Evolutionary conservation across 2,888 invertebrate genomes (phyloP), one percentile per base, ranked within the genome.

Genomic region (Agonopterix arenella): DNA sequence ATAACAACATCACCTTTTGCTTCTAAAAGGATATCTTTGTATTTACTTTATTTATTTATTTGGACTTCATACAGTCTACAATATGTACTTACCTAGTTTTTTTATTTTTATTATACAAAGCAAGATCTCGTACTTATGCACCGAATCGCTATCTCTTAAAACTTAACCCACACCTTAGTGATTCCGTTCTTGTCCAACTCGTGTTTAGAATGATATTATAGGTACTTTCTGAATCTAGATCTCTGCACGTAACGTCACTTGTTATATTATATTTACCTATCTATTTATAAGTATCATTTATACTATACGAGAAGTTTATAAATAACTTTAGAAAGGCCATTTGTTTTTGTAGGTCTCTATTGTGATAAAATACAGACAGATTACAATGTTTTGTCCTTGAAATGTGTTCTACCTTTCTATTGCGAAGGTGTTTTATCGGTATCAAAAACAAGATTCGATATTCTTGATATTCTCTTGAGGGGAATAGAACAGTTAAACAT

Each of bases 141-240:
- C n/a, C 4, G 10, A 40, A 40, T 10, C 40, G 40, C 40, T 40
- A 40, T 40, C 28, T 40, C 40, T 40, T 9, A 40, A 0, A n/a
- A 40, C 40, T 40, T 40, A n/a, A 50, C 73, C 73, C 70, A 50
- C 57, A 36, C 62, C 69, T 67, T 62, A 72, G 64, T 78, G 80
- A 80, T 77, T 82, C 78, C 76, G 80, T 81, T 81, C 73, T 70
- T 75, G 75, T 72, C 67, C 68, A 66, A 70, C 70, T 70, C 68
- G 75, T 76, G 72, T 73, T 71, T 70, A 75, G 74, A 76, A 74
- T 76, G 60, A 75, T 75, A 68, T 70, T 68, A 72, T 68, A 67
- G 56, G 61, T 72, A 76, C 73, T 75, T 70, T 69, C 72, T 68
- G 68, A 66, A 68, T 73, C 71, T 70, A 70, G 70, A 73, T 67